Base-by-base conservation (phyloP, 2,797 vertebrate species). In the Sebastes cheni region DNA sequence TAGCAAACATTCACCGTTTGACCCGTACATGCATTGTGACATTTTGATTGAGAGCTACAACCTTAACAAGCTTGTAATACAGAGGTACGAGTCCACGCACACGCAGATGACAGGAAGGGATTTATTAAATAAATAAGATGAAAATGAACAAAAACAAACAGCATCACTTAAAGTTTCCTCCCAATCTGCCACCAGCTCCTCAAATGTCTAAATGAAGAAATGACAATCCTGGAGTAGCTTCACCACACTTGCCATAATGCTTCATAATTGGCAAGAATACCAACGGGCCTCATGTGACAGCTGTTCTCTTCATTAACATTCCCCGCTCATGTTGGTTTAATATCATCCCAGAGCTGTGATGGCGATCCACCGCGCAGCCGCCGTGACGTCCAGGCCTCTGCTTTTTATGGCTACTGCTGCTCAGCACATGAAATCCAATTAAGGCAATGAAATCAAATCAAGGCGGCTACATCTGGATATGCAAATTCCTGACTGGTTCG, bases 391-490 rank as follows among this genome's bases (percentile, higher is more conserved):
- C 85, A 66, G 65, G 34, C 84, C 36, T 59, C 67, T 13, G 2
- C 29, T 65, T 90, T 93, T 93, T 90, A 93, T 88, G 73, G 79
- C 86, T 68, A 50, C 66, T 39, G 69, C 88, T 74, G 71, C 74
- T 46, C 65, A 71, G 86, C 82, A 90, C 75, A 90, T 86, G 86
- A 93, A 92, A 92, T 91, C 92, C 93, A 95, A 95, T 96, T 95
- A 95, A 91, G 77, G 76, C 91, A 86, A 90, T 88, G 88, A 85
- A 95, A 95, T 95, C 76, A 92, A 94, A 95, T 89, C 80, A 92
- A 84, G 77, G 76, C 60, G 34, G 86, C 87, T 90, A 89, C 86
- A 93, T 94, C 94, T 94, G 93, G 86, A 89, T 93, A 93, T 94
- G 94, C 78, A 87, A 93, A 96, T 95, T 86, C 78, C 50, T 75